Evolutionary conservation across 2,113 vertebrate species (phyloP).

Genomic region (Nycticryphes semicollaris): DNA sequence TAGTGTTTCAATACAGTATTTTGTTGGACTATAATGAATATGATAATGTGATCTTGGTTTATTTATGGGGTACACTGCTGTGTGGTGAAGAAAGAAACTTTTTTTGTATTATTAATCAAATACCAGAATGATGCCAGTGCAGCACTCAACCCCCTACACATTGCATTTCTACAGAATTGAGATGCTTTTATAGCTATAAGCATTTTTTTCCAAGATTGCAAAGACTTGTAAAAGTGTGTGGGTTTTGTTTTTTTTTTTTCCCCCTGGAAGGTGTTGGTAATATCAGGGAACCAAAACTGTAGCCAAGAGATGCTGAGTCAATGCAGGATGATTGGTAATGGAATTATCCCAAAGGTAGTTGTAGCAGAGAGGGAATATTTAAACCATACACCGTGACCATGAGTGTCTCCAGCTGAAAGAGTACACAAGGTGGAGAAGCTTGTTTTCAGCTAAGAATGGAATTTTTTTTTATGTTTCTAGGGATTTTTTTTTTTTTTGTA

Average conservation of each 20-base stretch:
- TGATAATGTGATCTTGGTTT: constrained; percentile 51
- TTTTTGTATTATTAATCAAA: constrained; percentile 45
- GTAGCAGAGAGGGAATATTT: neutral
- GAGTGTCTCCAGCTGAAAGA: neutral
- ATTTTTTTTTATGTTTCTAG: neutral
- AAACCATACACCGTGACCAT: neutral
- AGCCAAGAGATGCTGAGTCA: neutral
- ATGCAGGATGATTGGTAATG: neutral
- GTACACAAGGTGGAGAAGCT: neutral
- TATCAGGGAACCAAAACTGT: neutral
- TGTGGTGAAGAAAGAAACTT: neutral
- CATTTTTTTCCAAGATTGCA: neutral
- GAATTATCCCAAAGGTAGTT: neutral
- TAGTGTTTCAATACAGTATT: constrained; percentile 40
- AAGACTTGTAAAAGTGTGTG: neutral
- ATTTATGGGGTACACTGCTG: constrained; percentile 19
- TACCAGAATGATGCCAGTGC: neutral
- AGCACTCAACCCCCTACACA: neutral
- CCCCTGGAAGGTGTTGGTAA: neutral
- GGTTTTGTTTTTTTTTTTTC: neutral
- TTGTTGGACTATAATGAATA: constrained; percentile 60
- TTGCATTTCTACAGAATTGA: neutral
- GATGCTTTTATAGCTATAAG: neutral
- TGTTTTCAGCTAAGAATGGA: neutral
- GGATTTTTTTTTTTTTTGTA: neutral